Conservation (phyloP, 1,140 invertebrate species). For the Holotrichia oblita region DNA sequence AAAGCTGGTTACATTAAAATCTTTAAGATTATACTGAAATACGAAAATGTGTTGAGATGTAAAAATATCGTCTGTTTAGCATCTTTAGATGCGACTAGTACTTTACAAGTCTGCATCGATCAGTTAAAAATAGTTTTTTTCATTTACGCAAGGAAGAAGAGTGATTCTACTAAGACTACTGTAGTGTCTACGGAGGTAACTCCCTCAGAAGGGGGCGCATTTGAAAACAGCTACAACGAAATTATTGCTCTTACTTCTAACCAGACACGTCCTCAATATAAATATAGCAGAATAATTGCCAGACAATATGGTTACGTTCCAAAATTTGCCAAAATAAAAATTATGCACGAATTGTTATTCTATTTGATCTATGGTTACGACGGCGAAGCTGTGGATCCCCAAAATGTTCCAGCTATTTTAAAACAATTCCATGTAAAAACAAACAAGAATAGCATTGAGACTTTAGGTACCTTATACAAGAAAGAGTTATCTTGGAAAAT, state of each 20-base stretch:
- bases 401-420: slow-evolving; percentile 61
- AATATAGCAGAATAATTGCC: slow-evolving; percentile 45
- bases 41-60: slow-evolving; percentile 62
- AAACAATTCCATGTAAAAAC: slow-evolving; percentile 58
- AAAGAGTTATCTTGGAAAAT: slow-evolving; percentile 74
- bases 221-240: slow-evolving; percentile 4
- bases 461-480: slow-evolving; percentile 63
- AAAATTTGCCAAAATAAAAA: slow-evolving; percentile 74
- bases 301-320: slow-evolving; percentile 60
- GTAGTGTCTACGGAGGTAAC: background rate
- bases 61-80: slow-evolving; percentile 70
- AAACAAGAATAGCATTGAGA: slow-evolving; percentile 58
- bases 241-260: slow-evolving; percentile 25
- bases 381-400: slow-evolving; percentile 59
- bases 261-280: slow-evolving; percentile 19
- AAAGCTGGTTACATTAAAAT: slow-evolving; percentile 69
- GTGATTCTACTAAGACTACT: slow-evolving; percentile 45
- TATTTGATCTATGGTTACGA: slow-evolving; percentile 73
- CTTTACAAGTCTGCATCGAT: slow-evolving; percentile 67
- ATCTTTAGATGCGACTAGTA: slow-evolving; percentile 63
- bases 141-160: slow-evolving; percentile 41
- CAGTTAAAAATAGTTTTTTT: slow-evolving; percentile 71
- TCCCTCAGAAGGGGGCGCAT: slow-evolving; percentile 36
- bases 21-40: slow-evolving; percentile 66
- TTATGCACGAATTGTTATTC: slow-evolving; percentile 74